phyloP scores from a whole-genome alignment of 2,797 vertebrate genomes.

The Leptodactylus fallax region DNA sequence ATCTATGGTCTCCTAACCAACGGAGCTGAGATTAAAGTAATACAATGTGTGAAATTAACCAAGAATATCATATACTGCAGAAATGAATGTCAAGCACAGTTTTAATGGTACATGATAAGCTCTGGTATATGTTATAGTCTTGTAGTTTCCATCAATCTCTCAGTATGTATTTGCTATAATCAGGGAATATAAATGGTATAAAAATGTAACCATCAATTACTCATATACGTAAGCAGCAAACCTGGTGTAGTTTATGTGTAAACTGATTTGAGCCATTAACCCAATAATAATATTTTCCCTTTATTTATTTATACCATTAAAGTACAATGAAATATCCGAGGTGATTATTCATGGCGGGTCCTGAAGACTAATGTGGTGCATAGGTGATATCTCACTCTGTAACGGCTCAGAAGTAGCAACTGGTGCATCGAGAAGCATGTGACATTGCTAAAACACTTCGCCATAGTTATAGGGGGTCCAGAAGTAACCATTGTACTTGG shows the following conservation, averaged over 20 bases:
- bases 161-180: constrained; percentile 26
- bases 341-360: neutral
- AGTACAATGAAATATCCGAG: neutral
- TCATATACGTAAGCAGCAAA: neutral
- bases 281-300: constrained; percentile 2
- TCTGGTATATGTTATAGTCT: constrained; percentile 16
- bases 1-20: neutral
- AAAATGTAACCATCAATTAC: constrained; percentile 22
- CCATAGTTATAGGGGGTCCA: too few species aligned
- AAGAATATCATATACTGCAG: constrained; percentile 15
- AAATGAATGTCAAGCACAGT: constrained; percentile 25
- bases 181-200: constrained; percentile 9
- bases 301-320: neutral
- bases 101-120: constrained; percentile 26
- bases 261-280: neutral
- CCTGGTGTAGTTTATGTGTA: neutral
- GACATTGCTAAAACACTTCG: too few species aligned
- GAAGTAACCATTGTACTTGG: too few species aligned
- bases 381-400: too few species aligned
- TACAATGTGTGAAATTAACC: constrained; percentile 16
- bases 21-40: constrained; percentile 22
- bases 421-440: too few species aligned
- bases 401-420: too few species aligned
- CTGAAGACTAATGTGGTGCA: too few species aligned
- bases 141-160: constrained; percentile 37